Percentiles rank a stretch among this genome's conserved stretches.
phyloP scores from a whole-genome alignment of 2,797 vertebrate genomes.

The Sebastes glaucus region DNA sequence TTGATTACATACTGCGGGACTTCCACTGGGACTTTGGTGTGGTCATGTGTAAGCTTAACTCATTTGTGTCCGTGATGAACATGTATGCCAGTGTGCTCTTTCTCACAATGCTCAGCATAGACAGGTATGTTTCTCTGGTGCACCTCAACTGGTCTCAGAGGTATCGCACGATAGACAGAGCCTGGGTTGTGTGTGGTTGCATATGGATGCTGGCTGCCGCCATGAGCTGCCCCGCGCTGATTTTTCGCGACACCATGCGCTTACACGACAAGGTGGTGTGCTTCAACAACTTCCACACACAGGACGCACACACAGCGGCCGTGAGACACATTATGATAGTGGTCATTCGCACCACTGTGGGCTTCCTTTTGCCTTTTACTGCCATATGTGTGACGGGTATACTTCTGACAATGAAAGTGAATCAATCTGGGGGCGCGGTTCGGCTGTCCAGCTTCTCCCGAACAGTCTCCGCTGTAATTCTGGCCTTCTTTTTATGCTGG shows the following conservation, averaged over 20 bases:
- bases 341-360: constrained; percentile 85
- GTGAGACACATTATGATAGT: constrained; percentile 87
- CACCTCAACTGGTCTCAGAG: constrained; percentile 84
- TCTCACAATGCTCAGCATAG: constrained; percentile 91
- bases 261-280: constrained; percentile 85
- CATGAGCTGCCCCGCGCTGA: constrained; percentile 86
- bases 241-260: constrained; percentile 88
- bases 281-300: constrained; percentile 90
- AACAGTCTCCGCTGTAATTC: constrained; percentile 88
- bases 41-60: constrained; percentile 92
- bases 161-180: constrained; percentile 69
- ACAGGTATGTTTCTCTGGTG: constrained; percentile 89
- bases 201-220: constrained; percentile 86
- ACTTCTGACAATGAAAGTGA: constrained; percentile 85
- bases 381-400: constrained; percentile 91
- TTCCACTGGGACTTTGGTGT: constrained; percentile 95
- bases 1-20: constrained; percentile 90
- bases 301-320: constrained; percentile 69
- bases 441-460: constrained; percentile 89
- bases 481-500: constrained; percentile 96
- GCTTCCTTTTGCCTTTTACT: constrained; percentile 91
- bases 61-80: constrained; percentile 91
- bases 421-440: constrained; percentile 68
- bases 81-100: constrained; percentile 98
- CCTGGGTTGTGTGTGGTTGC: constrained; percentile 79